Evolutionary conservation across 2,797 vertebrate species (phyloP), one percentile per base, ranked within the genome.

Genomic region (Ptychobarbus kaznakovi): DNA sequence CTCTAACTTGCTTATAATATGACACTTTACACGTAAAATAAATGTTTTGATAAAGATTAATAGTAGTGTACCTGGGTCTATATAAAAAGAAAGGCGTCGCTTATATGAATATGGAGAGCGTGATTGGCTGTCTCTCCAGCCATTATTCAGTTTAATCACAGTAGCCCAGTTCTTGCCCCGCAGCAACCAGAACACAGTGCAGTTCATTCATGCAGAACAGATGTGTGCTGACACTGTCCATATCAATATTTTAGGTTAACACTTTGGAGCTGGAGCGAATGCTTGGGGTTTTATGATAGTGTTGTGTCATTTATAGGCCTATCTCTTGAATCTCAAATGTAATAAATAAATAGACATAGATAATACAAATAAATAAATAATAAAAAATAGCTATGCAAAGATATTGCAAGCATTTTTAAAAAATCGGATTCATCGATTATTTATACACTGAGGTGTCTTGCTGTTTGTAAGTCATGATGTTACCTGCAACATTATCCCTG

Each of bases 231-330:
- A 69, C 77, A 80, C 35, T 58, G 76, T 40, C 49, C 80, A 38
- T 28, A 72, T 40, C n/a, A 80, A 87, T 87, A 87, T 83, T 83
- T 73, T 40, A 79, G 44, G 42, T 20, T 9, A 25, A 53, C 69
- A 66, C 35, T 9, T 73, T 49, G 51, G n/a, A 32, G 18, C 16
- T 22, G n/a, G 68, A 72, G 22, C 25, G 15, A 56, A 61, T 73
- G 38, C 8, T n/a, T 81, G 53, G 56, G 16, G 38, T n/a, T 74
- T 20, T n/a, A 22, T 10, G 78, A n/a, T n/a, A 53, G 49, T 35
- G 49, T 35, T 49, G 42, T 49, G 13, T 46, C n/a, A 28, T 73
- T 73, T 44, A 25, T 73, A 51, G 49, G 1, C 49, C 49, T 51
- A 28, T 49, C 44, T 73, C 13, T 35, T 8, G 18, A 56, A 16